Percentiles rank a stretch among this genome's conserved stretches.
Conservation (phyloP, 2,888 invertebrate genomes). For the Tetrapedia diversipes region DNA sequence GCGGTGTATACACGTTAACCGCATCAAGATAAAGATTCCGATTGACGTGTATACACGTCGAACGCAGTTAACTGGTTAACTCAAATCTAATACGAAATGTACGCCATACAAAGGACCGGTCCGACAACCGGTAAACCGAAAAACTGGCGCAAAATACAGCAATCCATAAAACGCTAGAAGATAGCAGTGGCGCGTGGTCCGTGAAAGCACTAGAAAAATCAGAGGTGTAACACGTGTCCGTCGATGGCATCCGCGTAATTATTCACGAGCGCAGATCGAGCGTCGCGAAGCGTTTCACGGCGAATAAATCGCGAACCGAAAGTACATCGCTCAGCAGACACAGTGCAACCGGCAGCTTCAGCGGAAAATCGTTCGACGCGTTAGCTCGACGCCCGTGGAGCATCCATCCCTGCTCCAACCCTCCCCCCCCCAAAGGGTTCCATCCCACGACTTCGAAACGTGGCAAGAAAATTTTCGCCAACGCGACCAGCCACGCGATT, state of each 20-base stretch:
- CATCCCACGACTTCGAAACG: constrained; percentile 14
- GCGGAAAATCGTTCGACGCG: constrained; percentile 46
- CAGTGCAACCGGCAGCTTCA: constrained; percentile 32
- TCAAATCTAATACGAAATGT: too few species aligned
- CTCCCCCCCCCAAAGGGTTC: too few species aligned
- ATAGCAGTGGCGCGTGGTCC: too few species aligned
- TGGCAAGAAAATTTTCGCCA: constrained; percentile 23
- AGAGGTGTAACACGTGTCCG: background rate
- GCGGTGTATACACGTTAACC: too few species aligned
- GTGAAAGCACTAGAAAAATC: too few species aligned
- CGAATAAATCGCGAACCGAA: constrained; percentile 36
- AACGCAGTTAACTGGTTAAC: too few species aligned
- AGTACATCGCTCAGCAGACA: constrained; percentile 35
- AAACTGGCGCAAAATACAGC: too few species aligned
- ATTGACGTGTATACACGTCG: too few species aligned
- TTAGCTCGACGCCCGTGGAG: constrained; percentile 14
- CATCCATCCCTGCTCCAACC: background rate
- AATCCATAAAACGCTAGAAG: too few species aligned
- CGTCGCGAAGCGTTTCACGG: constrained; percentile 4
- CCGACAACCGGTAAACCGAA: too few species aligned
- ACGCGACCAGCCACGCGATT: constrained; percentile 32
- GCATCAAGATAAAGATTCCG: too few species aligned
- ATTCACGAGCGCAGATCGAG: constrained; percentile 14
- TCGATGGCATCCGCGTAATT: constrained; percentile 21
- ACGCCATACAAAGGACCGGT: too few species aligned